phyloP scores from a whole-genome alignment of 2,888 invertebrate genomes.

The Polia nebulosa region DNA sequence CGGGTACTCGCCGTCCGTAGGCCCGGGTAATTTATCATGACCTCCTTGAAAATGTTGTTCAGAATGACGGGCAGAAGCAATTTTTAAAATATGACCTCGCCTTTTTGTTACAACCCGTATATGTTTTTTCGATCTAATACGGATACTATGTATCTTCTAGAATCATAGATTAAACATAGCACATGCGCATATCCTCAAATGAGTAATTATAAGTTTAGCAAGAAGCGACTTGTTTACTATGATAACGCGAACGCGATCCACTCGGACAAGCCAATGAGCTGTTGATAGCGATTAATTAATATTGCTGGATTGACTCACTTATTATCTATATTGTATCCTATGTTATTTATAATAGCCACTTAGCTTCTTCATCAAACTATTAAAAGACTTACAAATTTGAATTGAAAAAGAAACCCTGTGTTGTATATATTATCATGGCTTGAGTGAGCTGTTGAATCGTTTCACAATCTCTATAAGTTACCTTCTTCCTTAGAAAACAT shows the following conservation, averaged over 20 bases:
- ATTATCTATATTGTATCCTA: neutral
- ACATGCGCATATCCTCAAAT: neutral
- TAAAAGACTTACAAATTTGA: neutral
- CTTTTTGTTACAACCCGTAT: too few relatives aligned
- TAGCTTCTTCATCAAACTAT: neutral
- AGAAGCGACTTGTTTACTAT: neutral
- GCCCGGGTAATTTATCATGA: too few relatives aligned
- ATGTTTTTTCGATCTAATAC: neutral
- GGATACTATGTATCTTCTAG: neutral
- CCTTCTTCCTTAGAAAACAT: too few relatives aligned
- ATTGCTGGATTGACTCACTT: conserved; percentile 11
- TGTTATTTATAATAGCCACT: neutral
- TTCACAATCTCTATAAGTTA: too few relatives aligned
- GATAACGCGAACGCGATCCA: conserved; percentile 5
- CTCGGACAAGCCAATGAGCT: conserved; percentile 7
- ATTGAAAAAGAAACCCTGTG: too few relatives aligned
- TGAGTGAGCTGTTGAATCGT: too few relatives aligned
- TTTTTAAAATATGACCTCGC: too few relatives aligned
- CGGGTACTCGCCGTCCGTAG: too few relatives aligned
- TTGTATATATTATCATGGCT: too few relatives aligned
- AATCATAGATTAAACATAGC: neutral
- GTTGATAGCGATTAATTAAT: conserved; percentile 15
- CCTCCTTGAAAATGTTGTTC: too few relatives aligned
- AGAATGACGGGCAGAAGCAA: too few relatives aligned
- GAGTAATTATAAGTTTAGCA: conserved; percentile 1